Conservation (phyloP, 2,888 invertebrate species). For the Dynastes maya region DNA sequence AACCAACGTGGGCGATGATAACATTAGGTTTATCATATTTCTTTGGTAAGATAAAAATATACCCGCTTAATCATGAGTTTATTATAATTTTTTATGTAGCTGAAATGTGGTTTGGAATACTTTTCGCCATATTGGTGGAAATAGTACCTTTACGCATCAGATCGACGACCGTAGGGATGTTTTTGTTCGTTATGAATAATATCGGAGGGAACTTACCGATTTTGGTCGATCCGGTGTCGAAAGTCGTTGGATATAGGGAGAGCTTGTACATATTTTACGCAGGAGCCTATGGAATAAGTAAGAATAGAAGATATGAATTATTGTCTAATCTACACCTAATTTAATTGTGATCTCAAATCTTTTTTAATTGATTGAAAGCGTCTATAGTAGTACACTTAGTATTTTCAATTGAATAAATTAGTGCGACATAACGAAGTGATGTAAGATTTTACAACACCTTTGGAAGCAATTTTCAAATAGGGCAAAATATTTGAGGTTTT, state of each 20-base stretch:
- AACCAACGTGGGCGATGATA: conserved; percentile 89
- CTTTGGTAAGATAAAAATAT: conserved; percentile 77
- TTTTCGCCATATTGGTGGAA: conserved; percentile 92
- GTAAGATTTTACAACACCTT: no score
- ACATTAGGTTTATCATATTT: conserved; percentile 91
- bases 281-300: conserved; percentile 89
- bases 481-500: no score
- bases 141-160: conserved; percentile 87
- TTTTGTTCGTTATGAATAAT: conserved; percentile 94
- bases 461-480: no score
- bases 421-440: no score
- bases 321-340: background rate
- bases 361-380: no score
- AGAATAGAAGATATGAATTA: conserved; percentile 67
- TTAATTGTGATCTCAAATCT: background rate
- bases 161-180: conserved; percentile 89
- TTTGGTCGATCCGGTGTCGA: conserved; percentile 88
- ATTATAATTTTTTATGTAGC: conserved; percentile 71
- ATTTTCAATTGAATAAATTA: no score
- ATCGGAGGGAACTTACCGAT: conserved; percentile 92
- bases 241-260: conserved; percentile 86
- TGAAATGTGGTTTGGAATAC: conserved; percentile 96
- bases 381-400: no score
- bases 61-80: no score
- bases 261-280: conserved; percentile 91